These are phyloP conservation scores for Ophiothrix spiculata DNA, from an alignment of 35 echinoderm and acorn worm genomes.

Conservation along the genomic window DNA sequence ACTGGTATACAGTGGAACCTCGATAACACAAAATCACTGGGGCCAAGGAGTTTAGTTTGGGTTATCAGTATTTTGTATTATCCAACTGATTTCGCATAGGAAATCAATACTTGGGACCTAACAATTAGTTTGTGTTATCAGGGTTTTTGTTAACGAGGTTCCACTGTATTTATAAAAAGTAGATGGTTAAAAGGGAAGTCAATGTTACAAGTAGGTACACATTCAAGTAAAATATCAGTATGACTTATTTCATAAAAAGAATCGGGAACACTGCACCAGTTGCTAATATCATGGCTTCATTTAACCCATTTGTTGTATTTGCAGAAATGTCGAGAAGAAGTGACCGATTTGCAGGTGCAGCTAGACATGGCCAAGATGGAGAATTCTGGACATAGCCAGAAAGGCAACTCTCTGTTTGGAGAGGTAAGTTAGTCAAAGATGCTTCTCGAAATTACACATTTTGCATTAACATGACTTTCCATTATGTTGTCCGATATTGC, in stretches of 20 bases:
- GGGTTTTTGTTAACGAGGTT: too few relatives aligned
- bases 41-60: too few relatives aligned
- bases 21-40: too few relatives aligned
- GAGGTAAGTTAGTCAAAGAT: slow-evolving; percentile 43
- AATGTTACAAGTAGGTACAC: not conserved
- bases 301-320: not conserved
- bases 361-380: slow-evolving; percentile 69
- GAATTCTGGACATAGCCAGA: slow-evolving; percentile 55
- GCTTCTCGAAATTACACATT: too few relatives aligned
- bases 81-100: too few relatives aligned
- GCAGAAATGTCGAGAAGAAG: slow-evolving; percentile 57
- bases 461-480: not conserved
- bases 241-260: not conserved
- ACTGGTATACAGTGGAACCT: too few relatives aligned
- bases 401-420: slow-evolving; percentile 85
- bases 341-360: slow-evolving; percentile 59
- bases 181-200: not conserved
- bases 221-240: not conserved
- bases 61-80: too few relatives aligned
- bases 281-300: not conserved
- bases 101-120: too few relatives aligned
- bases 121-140: not conserved
- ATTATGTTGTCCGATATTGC: not conserved
- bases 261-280: not conserved
- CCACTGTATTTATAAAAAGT: too few relatives aligned